A percentile compares a stretch with the other conserved stretches of the same genome.
phyloP scores from a whole-genome alignment of 1,140 invertebrate species.

The Diprion similis region DNA sequence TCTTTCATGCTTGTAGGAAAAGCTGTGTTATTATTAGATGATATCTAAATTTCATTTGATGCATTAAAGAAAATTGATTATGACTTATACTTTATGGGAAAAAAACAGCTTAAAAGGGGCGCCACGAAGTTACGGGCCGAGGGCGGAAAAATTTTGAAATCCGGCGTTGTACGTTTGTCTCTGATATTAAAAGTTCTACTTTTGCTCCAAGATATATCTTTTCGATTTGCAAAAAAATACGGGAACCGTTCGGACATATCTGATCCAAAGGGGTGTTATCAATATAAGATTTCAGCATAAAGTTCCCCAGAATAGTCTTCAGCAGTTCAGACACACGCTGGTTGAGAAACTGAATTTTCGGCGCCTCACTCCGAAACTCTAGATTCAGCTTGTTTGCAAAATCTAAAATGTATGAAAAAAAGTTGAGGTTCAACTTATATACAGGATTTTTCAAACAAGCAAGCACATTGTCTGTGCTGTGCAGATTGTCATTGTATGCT shows the following conservation, averaged over 20 bases:
- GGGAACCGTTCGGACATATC: background rate
- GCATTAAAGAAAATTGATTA: no score
- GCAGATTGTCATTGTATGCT: slow-evolving; percentile 16
- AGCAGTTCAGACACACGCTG: slow-evolving; percentile 8
- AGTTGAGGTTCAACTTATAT: slow-evolving; percentile 18
- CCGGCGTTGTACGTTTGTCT: no score
- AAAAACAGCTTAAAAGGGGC: no score
- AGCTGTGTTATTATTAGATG: no score
- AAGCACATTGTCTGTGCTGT: slow-evolving; percentile 12
- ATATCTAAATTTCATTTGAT: no score
- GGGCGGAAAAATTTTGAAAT: no score
- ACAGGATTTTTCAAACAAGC: slow-evolving; percentile 16
- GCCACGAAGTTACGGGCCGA: no score
- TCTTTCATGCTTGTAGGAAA: no score
- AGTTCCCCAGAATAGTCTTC: slow-evolving; percentile 16
- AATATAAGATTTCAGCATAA: slow-evolving; percentile 14
- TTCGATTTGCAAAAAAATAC: background rate
- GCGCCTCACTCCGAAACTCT: slow-evolving; percentile 18
- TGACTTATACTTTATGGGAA: no score
- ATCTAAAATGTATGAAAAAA: slow-evolving; percentile 20
- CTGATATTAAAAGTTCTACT: background rate
- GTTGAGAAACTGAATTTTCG: slow-evolving; percentile 11
- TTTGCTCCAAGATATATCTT: slow-evolving; percentile 19
- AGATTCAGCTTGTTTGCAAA: slow-evolving; percentile 15
- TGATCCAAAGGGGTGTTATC: background rate